phyloP scores from a whole-genome alignment of 92 coral and sea anemone species.

The Porites divaricata region DNA sequence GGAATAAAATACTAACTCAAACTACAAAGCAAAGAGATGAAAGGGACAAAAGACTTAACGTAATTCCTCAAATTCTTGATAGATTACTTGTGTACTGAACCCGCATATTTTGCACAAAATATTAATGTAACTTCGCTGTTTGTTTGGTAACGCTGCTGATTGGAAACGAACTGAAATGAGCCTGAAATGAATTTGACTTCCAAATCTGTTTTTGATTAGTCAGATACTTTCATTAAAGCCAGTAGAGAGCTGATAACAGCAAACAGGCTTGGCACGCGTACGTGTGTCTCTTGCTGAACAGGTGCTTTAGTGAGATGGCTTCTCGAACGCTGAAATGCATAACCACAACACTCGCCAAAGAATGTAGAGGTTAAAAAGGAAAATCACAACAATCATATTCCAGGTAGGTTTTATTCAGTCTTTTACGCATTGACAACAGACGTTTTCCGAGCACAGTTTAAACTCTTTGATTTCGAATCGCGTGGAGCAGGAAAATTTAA shows the following conservation, averaged over 20 bases:
- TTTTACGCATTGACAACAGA: too few relatives aligned
- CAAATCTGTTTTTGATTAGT: not conserved
- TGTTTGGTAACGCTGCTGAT: not conserved
- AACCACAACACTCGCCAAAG: not conserved
- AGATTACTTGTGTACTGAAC: not conserved
- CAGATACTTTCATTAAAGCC: not conserved
- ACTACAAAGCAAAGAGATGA: not conserved
- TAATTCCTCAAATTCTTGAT: not conserved
- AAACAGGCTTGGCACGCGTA: not conserved
- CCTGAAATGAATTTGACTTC: not conserved
- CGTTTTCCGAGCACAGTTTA: too few relatives aligned
- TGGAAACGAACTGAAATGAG: not conserved
- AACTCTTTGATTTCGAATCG: too few relatives aligned
- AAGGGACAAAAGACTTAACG: not conserved
- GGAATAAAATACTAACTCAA: constrained; percentile 1
- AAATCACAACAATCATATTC: not conserved
- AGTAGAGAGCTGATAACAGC: not conserved
- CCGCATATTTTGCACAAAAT: too few relatives aligned
- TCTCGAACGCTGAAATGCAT: not conserved
- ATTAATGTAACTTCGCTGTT: too few relatives aligned
- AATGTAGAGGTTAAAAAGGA: not conserved
- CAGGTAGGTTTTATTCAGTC: too few relatives aligned
- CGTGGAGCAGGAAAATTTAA: too few relatives aligned
- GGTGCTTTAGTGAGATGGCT: not conserved
- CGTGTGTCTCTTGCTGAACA: not conserved